Evolutionary conservation across 2,113 vertebrate species (phyloP).

Genomic region (Calyptommatus sinebrachiatus): DNA sequence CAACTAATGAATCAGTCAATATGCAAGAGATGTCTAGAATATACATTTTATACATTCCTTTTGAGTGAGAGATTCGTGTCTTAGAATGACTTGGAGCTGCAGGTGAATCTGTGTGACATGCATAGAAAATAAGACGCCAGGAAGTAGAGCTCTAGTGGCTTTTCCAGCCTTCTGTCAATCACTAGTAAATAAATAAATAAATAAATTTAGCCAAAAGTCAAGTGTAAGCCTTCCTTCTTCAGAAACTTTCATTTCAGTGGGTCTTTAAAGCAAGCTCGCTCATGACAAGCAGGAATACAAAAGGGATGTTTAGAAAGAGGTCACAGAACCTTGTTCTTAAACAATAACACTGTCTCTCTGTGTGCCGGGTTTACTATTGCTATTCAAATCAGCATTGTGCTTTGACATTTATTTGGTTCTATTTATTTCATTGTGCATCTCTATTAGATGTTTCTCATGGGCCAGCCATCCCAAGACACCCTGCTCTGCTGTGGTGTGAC

Average conservation of each 20-base stretch:
- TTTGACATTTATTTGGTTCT: conserved; percentile 44
- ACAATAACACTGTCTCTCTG: conserved; percentile 41
- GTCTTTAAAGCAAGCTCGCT: conserved; percentile 14
- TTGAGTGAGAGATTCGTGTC: neutral
- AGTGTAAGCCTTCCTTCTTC: no score
- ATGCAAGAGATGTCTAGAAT: neutral
- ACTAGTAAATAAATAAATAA: neutral
- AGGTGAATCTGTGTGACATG: neutral
- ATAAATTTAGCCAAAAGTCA: neutral
- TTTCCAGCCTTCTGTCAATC: neutral
- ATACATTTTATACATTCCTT: neutral
- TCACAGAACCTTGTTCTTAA: conserved; percentile 47
- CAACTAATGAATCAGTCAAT: neutral
- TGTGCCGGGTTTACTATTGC: conserved; percentile 46
- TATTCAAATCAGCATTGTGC: conserved; percentile 30
- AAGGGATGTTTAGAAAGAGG: conserved; percentile 52
- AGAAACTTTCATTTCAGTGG: neutral
- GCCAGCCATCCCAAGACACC: conserved; percentile 34
- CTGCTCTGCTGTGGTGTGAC: conserved; percentile 41
- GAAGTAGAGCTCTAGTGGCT: no score
- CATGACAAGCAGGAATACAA: conserved; percentile 43
- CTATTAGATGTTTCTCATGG: conserved; percentile 48
- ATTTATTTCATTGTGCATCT: conserved; percentile 47
- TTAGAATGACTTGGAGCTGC: neutral
- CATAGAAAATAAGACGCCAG: neutral